Evolutionary conservation across 2,113 vertebrate species (phyloP).

Genomic region (Callipepla californica): DNA sequence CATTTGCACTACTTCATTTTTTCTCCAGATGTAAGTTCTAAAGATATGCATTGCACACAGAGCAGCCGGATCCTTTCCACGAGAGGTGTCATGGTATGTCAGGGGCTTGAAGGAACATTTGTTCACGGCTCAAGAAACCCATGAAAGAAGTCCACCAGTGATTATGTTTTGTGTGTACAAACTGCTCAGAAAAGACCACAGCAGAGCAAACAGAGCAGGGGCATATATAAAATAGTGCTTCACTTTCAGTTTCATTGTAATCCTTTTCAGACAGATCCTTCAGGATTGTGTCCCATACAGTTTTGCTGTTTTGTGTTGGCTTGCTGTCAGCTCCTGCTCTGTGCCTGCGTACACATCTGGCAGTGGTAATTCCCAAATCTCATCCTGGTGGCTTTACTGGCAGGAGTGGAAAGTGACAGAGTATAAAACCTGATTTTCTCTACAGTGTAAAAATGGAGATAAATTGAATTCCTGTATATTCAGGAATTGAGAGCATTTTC

Average conservation of each 20-base stretch:
- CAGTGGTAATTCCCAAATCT: not conserved
- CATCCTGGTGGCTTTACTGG: not conserved
- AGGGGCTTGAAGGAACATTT: not conserved
- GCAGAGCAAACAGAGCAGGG: not conserved
- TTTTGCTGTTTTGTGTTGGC: not conserved
- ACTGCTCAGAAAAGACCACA: not conserved
- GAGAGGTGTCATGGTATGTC: not conserved
- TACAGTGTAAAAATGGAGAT: not conserved
- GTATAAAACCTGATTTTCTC: not conserved
- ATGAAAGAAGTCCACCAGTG: not conserved
- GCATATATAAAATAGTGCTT: not conserved
- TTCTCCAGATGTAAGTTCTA: conserved; percentile 40
- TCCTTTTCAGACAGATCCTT: not conserved
- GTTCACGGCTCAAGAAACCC: not conserved
- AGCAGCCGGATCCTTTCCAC: not conserved
- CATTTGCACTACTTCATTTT: conserved; percentile 34
- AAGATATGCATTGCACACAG: not conserved
- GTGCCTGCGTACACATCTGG: not conserved
- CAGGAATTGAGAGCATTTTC: not conserved
- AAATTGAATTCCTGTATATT: not conserved
- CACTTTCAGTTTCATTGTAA: not conserved
- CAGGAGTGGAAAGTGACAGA: not conserved
- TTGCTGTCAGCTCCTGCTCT: not conserved
- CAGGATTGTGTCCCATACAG: not conserved
- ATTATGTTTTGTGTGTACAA: not conserved